Evolutionary conservation across 2,113 vertebrate genomes (phyloP).

Genomic region (Zeus faber): DNA sequence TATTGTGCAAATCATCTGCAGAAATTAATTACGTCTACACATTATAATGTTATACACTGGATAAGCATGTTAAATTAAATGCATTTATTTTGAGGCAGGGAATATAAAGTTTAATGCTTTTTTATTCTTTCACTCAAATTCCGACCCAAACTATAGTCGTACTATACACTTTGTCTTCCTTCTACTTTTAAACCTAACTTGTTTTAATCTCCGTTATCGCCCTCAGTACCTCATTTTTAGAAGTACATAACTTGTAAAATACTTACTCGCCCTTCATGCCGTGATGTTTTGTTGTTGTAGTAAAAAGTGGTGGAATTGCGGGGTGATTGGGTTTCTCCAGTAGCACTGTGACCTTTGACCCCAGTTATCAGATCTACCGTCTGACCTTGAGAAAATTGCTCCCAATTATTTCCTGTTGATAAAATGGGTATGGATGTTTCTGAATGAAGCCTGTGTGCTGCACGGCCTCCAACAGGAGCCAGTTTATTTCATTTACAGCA

Average conservation of each 20-base stretch:
- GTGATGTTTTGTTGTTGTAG: conserved; percentile 27
- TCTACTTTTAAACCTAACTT: neutral
- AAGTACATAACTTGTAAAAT: conserved; percentile 25
- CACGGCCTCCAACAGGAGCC: conserved; percentile 14
- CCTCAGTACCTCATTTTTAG: neutral
- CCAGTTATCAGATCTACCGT: conserved; percentile 81
- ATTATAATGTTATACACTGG: too few species aligned
- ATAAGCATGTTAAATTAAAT: too few species aligned
- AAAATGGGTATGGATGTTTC: conserved; percentile 74
- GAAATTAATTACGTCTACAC: too few species aligned
- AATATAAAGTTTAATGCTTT: too few species aligned
- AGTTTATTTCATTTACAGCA: conserved; percentile 9
- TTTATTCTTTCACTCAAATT: too few species aligned
- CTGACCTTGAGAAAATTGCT: conserved; percentile 85
- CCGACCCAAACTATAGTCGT: too few species aligned
- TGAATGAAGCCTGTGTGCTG: conserved; percentile 68
- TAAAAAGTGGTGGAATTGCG: conserved; percentile 53
- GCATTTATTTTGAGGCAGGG: too few species aligned
- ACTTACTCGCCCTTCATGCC: conserved; percentile 27
- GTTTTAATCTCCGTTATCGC: neutral
- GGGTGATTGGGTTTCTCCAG: conserved; percentile 71
- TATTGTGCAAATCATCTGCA: too few species aligned
- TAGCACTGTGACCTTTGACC: conserved; percentile 76
- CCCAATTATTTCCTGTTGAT: conserved; percentile 86
- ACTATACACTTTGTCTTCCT: neutral